Evolutionary conservation across 2,888 invertebrate genomes (phyloP).

Genomic region (Lutraria lutraria): DNA sequence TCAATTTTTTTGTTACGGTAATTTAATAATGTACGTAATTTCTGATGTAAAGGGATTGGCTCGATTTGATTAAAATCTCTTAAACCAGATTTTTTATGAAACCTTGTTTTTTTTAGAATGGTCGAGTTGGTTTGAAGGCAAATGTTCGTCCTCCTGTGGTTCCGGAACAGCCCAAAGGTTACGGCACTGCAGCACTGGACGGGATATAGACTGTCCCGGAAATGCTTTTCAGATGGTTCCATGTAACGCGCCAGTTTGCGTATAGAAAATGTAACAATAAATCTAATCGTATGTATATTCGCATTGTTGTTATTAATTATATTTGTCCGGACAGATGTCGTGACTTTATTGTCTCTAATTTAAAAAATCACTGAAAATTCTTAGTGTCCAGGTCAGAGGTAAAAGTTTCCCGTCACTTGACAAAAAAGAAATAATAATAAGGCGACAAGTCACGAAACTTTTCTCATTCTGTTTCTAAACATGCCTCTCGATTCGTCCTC

Average conservation of each 20-base stretch:
- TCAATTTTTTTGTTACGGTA: no score
- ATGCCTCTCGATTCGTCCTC: no score
- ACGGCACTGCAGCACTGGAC: conserved; percentile 53
- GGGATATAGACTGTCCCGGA: conserved; percentile 47
- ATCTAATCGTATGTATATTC: neutral
- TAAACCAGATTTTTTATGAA: neutral
- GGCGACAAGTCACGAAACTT: no score
- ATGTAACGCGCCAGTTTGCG: conserved; percentile 10
- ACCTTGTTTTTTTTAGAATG: conserved; percentile 14
- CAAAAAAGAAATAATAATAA: no score
- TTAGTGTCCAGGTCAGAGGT: no score
- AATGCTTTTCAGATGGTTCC: conserved; percentile 18
- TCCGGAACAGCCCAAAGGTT: conserved; percentile 36
- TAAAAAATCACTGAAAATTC: no score
- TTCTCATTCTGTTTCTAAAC: no score
- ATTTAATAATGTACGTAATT: no score
- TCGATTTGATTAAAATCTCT: no score
- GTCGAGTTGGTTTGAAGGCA: conserved; percentile 42
- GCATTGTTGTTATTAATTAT: neutral
- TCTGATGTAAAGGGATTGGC: no score
- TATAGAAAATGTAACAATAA: conserved; percentile 10
- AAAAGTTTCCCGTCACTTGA: no score
- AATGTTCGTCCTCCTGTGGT: conserved; percentile 48
- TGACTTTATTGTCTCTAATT: no score
- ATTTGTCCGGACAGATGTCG: neutral